Base-by-base conservation (phyloP, 2,888 invertebrate genomes). In the Microctonus brassicae region DNA sequence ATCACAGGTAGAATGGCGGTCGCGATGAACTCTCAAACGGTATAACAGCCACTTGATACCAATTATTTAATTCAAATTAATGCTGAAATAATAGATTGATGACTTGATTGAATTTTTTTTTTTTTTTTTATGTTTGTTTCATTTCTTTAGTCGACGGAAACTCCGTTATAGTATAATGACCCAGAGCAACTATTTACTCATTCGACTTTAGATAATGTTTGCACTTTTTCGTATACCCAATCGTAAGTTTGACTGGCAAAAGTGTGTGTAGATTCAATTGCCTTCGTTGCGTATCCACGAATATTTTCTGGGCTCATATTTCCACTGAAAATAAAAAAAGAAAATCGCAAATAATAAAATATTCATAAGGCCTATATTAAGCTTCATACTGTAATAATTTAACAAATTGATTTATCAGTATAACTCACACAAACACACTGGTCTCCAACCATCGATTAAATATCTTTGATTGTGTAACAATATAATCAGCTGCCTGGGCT, bases 151-250 rank as follows among this genome's bases (percentile, higher is more conserved):
- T 63, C 69, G 70, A 73, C 69, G 65, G 66, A 69, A 34, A 69
- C 69, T 58, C 63, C 68, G 70, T 71, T 47, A 63, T 34, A 62
- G 26, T 36, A 60, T 70, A 61, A 52, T 73, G 24, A 64, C 42
- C 53, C 63, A 68, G 64, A 67, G 22, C 33, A 69, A 63, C 47
- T 58, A 65, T 39, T 62, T 36, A 22, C 29, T 53, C 91, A 93
- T 83, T 93, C 92, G 87, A 92, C 91, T 88, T 93, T 92, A 10
- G 93, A 93, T 83, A 93, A 91, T 36, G 91, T 89, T 86, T 94
- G 92, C 42, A 94, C 92, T 90, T 97, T 94, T 88, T 95, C 90
- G 86, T 93, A 92, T 78, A 94, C 90, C 92, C 94, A 94, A 82
- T 92, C 91, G 84, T 92, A 93, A 81, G 93, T 94, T 76, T 93